Conservation (phyloP, 2,888 invertebrate species). For the Acrobasis repandana region DNA sequence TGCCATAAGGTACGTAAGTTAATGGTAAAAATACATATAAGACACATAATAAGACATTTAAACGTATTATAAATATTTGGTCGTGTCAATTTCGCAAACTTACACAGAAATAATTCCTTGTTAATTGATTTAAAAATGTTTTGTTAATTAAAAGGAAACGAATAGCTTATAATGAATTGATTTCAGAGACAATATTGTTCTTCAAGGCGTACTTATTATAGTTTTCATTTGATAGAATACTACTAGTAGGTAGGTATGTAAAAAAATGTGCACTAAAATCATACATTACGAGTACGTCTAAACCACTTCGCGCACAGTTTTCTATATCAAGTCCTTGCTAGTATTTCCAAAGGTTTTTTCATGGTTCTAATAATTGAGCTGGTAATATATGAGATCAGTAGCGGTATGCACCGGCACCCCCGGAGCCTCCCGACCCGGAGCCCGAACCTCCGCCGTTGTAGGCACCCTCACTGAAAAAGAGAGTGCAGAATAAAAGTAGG, state of each 20-base stretch:
- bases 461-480: slow-evolving; percentile 64
- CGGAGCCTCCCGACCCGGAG: slow-evolving; percentile 42
- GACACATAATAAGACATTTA: too few species aligned
- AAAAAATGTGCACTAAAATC: too few species aligned
- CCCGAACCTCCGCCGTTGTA: slow-evolving; percentile 56
- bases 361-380: slow-evolving; percentile 37
- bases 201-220: background rate
- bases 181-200: background rate
- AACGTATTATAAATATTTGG: background rate
- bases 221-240: too few species aligned
- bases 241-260: too few species aligned
- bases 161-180: background rate
- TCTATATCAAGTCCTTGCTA: too few species aligned
- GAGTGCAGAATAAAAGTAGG: slow-evolving; percentile 25
- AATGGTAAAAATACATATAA: background rate
- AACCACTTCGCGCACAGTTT: too few species aligned
- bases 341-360: background rate
- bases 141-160: background rate
- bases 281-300: too few species aligned
- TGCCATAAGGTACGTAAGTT: too few species aligned
- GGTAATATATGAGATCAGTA: slow-evolving; percentile 61
- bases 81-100: background rate
- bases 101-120: background rate
- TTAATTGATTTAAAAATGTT: slow-evolving; percentile 1
- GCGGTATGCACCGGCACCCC: slow-evolving; percentile 56